Evolutionary conservation across 2,113 vertebrate genomes (phyloP), one percentile per base, ranked within the genome.

Genomic region (Oryzias curvinotus): DNA sequence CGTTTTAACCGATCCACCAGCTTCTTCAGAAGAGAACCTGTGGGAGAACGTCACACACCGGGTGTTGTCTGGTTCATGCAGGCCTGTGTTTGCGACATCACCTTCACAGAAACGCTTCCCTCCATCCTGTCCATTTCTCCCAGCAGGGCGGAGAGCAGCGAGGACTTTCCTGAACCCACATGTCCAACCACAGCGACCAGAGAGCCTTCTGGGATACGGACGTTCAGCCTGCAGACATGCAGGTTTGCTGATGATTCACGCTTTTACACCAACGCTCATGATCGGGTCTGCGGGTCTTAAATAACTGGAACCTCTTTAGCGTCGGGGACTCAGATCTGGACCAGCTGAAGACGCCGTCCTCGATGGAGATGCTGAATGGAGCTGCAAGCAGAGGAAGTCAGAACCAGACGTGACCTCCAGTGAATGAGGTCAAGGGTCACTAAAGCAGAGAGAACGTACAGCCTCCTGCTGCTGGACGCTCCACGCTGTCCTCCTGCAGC

Each of bases 51-150:
- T 36, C 36, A 36, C 8, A 10, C 26, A 28, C 10, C 12, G 7
- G 36, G 10, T 2, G n/a, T n/a, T n/a, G n/a, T n/a, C n/a, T n/a
- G n/a, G 30, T 30, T 30, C 6, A 30, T 8, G 30, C 7, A 30
- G 30, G 8, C 8, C 1, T 36, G 10, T 12, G 36, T 36, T 36
- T 36, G 36, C 12, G 36, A 36, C 36, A 10, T 36, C 48, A 98
- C 97, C 96, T 95, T 96, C 43, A 98, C 77, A 41, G 85, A 60
- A 59, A 96, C 92, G 0, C 69, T 78, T 52, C 96, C 96, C 69
- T 97, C 95, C 8, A 92, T 84, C 77, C 95, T 97, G 73, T 97
- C 93, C 95, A 98, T 97, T 87, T 98, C 96, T 5, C 95, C 96
- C 13, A 98, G 86, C n/a, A 98, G 91, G 0, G 95, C 95, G 0